Base-by-base conservation (phyloP, 2,797 vertebrate species). In the Tokudaia tokunoshimensis region DNA sequence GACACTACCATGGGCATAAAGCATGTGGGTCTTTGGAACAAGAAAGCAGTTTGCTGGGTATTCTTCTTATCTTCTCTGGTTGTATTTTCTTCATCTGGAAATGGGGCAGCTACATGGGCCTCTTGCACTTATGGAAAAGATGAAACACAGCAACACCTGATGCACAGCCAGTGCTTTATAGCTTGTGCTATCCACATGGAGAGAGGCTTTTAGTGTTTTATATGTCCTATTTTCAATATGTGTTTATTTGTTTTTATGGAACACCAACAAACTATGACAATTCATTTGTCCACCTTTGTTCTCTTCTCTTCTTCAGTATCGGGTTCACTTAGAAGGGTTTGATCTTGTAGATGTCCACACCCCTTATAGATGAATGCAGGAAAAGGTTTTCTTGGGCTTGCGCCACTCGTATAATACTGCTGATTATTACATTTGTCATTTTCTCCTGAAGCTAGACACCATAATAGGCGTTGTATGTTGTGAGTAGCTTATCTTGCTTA, bases 401-500 rank as follows among this genome's bases (percentile, higher is more conserved):
- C 72, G 85, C 52, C 37, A 93, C 22, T 94, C 78, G 80, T 44
- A 11, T 50, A 37, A 79, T 75, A 84, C 34, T 37, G 79, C 57
- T 90, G 52, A 65, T 82, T 44, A 80, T 95, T 83, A 63, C 19
- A 81, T 29, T 96, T 92, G 80, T 6, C 4, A 70, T 91, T 75
- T 63, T 91, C n/a, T n/a, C 31, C 82, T 65, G 17, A 50, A 94
- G 26, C 1, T 44, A 92, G 15, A 2, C 2, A 55, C 37, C 26
- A 14, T 84, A n/a, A 50, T 61, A 83, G 34, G 17, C 0, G 75
- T 9, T 91, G 90, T 85, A 31, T 92, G 44, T 29, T 92, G 78
- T 74, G 37, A 79, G 79, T 91, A 91, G 12, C 50, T 67, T 89
- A 50, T 86, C 12, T 82, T 63, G 19, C 70, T 96, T 91, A 88